Evolutionary conservation across 2,797 vertebrate genomes (phyloP), one percentile per base, ranked within the genome.

Genomic region (Syncerus caffer): DNA sequence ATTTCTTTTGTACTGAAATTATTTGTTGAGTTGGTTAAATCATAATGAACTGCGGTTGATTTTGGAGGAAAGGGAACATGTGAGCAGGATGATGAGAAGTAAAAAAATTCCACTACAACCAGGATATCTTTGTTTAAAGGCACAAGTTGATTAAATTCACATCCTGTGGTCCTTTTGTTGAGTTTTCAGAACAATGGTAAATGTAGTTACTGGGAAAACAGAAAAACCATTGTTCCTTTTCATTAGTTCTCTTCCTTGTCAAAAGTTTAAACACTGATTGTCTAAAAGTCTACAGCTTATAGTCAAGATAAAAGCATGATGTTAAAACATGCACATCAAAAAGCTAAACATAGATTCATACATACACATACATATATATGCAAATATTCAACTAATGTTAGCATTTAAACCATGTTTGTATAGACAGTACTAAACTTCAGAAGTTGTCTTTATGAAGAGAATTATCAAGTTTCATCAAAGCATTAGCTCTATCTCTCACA

Each of bases 141-240:
- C 94, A 93, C 92, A 96, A 92, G 53, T 85, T 9, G 42, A 97
- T 96, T 96, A 97, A 96, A 96, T 94, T 89, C 84, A 89, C 92
- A 98, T 91, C 97, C 97, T 97, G 82, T 78, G 67, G 53, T 96
- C 84, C 57, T 67, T 67, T 90, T 90, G 93, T 42, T 57, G 85
- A 97, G 91, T 94, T 90, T 78, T 96, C 57, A 90, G 85, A 97
- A 98, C 97, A 96, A 97, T 95, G 57, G 50, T 64, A 98, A 97
- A 96, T 93, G 79, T 96, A 98, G 90, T 96, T 94, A 51, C 90
- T 95, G 42, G 25, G 45, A 95, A 86, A 96, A 97, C 84, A 97
- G 92, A 92, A 93, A 85, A 45, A 78, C 9, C 86, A 85, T 87
- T 92, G 96, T 96, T 97, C 96, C 89, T 85, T 97, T 96, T 96